Evolutionary conservation across 2,797 vertebrate genomes (phyloP).

Genomic region (Menidia menidia): DNA sequence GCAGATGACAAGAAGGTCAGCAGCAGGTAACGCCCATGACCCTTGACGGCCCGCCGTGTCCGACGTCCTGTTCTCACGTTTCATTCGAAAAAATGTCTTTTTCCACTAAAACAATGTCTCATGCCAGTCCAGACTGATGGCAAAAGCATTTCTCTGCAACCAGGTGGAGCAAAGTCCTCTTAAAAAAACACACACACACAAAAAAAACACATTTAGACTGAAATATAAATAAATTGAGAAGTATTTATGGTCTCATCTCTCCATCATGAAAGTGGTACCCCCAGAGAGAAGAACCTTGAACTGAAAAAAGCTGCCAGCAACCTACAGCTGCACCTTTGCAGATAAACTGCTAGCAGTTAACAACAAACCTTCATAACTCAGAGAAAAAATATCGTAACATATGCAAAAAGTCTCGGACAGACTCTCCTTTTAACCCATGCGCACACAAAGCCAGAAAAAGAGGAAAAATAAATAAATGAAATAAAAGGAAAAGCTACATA

Average conservation of each 20-base stretch:
- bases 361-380: conserved; percentile 42
- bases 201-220: conserved; percentile 24
- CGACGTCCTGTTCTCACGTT: conserved; percentile 45
- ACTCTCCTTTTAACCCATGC: conserved; percentile 6
- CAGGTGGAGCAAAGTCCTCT: conserved; percentile 24
- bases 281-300: conserved; percentile 53
- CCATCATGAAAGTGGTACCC: conserved; percentile 58
- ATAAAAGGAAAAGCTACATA: conserved; percentile 38
- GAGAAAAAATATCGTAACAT: conserved; percentile 34
- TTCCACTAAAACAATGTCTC: conserved; percentile 47
- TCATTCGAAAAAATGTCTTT: conserved; percentile 40
- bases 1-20: conserved; percentile 57
- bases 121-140: conserved; percentile 37
- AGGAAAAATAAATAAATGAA: conserved; percentile 14
- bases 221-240: conserved; percentile 27
- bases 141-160: conserved; percentile 38
- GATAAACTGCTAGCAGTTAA: conserved; percentile 69
- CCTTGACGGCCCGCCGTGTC: conserved; percentile 35
- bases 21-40: conserved; percentile 51
- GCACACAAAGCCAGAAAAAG: background rate
- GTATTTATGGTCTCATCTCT: conserved; percentile 48
- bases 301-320: conserved; percentile 53
- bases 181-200: background rate
- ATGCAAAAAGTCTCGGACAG: conserved; percentile 13
- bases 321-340: conserved; percentile 75